Conservation (phyloP, 2,888 invertebrate genomes). For the Melanostoma mellinum region DNA sequence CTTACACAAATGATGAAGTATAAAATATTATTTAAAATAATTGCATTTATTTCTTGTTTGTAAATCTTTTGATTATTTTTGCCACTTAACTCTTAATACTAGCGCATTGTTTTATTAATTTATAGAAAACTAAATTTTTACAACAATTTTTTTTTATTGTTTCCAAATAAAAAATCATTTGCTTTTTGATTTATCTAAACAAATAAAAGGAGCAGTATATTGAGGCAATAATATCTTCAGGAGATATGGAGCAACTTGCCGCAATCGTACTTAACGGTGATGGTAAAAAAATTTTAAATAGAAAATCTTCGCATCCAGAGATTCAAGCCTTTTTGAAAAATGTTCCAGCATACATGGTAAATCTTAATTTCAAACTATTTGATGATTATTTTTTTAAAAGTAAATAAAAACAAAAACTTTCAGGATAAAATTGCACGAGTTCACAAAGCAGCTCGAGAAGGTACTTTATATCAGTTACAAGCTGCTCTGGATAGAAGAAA, state of each 20-base stretch:
- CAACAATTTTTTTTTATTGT: slow-evolving; percentile 7
- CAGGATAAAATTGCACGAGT: slow-evolving; percentile 95
- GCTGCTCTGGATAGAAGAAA: slow-evolving; percentile 93
- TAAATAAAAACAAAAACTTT: no score
- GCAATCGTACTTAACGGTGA: slow-evolving; percentile 94
- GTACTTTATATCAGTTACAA: slow-evolving; percentile 92
- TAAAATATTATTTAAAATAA: slow-evolving; percentile 73
- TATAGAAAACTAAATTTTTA: slow-evolving; percentile 5
- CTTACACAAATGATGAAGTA: slow-evolving; percentile 78
- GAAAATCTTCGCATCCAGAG: slow-evolving; percentile 88
- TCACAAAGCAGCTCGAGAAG: slow-evolving; percentile 92
- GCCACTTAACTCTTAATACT: slow-evolving; percentile 25
- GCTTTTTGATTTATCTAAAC: not conserved
- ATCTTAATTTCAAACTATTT: slow-evolving; percentile 29
- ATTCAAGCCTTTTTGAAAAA: slow-evolving; percentile 93
- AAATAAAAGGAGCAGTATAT: slow-evolving; percentile 86
- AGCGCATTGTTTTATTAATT: not conserved
- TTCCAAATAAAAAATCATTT: not conserved
- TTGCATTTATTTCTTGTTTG: slow-evolving; percentile 5
- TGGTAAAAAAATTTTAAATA: slow-evolving; percentile 89
- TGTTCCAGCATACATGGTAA: slow-evolving; percentile 93
- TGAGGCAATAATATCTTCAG: slow-evolving; percentile 86
- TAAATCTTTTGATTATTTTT: slow-evolving; percentile 52
- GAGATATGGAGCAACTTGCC: slow-evolving; percentile 95
- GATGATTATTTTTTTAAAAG: not conserved